These are phyloP conservation scores for Reticulitermes speratus DNA, from an alignment of 1,140 invertebrate species.

Conservation along the genomic window DNA sequence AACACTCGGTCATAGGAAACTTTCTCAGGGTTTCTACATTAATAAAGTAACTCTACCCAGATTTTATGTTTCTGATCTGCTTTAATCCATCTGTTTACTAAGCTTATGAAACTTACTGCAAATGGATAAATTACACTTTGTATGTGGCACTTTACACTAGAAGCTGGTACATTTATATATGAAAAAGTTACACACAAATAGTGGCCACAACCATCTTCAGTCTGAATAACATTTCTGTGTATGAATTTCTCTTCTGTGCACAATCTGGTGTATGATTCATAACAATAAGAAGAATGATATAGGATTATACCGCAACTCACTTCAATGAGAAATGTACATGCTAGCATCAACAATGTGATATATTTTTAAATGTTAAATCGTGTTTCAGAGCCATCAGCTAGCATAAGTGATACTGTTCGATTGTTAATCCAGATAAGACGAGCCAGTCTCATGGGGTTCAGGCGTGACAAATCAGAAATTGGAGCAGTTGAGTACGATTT, in stretches of 20 bases:
- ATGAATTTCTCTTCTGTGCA: not conserved
- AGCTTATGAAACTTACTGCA: too few relatives aligned
- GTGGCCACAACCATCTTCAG: not conserved
- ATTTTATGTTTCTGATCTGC: too few relatives aligned
- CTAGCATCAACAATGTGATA: not conserved
- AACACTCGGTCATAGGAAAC: too few relatives aligned
- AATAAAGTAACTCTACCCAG: too few relatives aligned
- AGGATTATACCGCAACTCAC: not conserved
- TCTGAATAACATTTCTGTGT: not conserved
- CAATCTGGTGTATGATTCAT: not conserved
- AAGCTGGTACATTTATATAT: too few relatives aligned
- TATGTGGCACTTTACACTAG: too few relatives aligned
- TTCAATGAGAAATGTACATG: not conserved
- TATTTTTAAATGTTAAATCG: constrained; percentile 79
- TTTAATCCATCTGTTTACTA: too few relatives aligned
- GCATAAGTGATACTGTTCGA: constrained; percentile 86
- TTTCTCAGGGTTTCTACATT: too few relatives aligned
- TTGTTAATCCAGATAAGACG: constrained; percentile 90
- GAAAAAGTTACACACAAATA: not conserved
- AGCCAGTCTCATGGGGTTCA: constrained; percentile 85
- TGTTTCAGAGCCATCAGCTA: constrained; percentile 89
- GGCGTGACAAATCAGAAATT: constrained; percentile 79
- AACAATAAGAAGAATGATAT: too few relatives aligned
- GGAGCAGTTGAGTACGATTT: constrained; percentile 92
- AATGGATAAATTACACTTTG: too few relatives aligned